These are phyloP conservation scores for Zosterops hypoxanthus DNA, from an alignment of 2,113 vertebrate genomes.

Conservation along the genomic window DNA sequence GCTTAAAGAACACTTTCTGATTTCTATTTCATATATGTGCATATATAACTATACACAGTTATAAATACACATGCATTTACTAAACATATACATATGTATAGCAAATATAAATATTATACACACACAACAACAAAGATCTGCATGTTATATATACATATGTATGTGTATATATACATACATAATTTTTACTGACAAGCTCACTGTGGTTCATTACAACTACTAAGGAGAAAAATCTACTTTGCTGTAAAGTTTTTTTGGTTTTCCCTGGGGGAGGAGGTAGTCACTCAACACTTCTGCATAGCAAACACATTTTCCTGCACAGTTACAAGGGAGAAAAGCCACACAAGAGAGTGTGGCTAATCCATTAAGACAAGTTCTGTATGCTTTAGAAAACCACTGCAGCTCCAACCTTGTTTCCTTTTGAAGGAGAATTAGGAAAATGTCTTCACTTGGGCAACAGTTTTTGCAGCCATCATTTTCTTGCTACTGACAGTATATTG, in stretches of 20 bases:
- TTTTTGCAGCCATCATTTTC: background rate
- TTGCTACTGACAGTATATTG: background rate
- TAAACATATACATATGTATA: background rate
- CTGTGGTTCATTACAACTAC: background rate
- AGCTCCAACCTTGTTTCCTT: background rate
- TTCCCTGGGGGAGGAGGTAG: background rate
- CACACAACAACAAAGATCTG: background rate
- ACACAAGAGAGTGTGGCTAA: background rate
- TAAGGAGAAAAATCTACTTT: background rate
- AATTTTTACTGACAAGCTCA: background rate
- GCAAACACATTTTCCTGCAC: background rate
- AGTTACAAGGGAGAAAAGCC: background rate
- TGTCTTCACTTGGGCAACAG: background rate
- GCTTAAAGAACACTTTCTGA: background rate
- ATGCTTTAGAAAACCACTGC: background rate
- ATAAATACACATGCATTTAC: background rate
- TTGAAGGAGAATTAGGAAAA: background rate
- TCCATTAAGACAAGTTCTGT: background rate
- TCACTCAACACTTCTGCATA: background rate
- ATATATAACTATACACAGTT: background rate
- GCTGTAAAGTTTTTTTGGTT: background rate
- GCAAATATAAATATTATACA: background rate
- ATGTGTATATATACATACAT: background rate
- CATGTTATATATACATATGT: background rate
- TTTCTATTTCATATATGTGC: background rate